Conservation (phyloP, 2,113 vertebrate genomes). For the Myodes glareolus region DNA sequence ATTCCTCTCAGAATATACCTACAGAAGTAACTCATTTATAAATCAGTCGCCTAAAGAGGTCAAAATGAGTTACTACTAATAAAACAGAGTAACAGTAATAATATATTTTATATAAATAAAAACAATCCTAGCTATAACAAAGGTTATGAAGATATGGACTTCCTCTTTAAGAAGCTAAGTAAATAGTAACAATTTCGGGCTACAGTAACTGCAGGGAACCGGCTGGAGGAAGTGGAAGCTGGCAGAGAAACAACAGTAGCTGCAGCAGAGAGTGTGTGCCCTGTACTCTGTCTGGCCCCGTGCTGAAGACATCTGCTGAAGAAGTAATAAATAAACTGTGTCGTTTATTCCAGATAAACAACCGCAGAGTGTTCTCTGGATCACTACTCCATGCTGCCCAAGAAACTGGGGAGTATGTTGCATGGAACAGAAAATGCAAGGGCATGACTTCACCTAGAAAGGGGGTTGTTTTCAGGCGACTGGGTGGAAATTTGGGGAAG, state of each 20-base stretch:
- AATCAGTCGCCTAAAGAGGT: not conserved
- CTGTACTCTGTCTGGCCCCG: not conserved
- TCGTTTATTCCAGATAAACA: not conserved
- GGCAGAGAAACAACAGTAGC: not conserved
- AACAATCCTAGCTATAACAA: not conserved
- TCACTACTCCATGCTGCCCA: not conserved
- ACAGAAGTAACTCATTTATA: not conserved
- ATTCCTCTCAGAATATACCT: not conserved
- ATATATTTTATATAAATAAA: not conserved
- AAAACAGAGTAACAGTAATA: not conserved
- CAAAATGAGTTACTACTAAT: not conserved
- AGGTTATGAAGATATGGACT: not conserved
- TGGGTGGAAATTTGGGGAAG: not conserved
- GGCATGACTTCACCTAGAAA: not conserved
- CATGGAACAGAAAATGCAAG: not conserved
- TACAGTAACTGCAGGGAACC: no score
- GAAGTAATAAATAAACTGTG: no score
- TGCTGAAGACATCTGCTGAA: not conserved
- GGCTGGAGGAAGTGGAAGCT: not conserved
- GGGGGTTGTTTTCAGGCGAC: not conserved
- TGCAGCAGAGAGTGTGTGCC: not conserved
- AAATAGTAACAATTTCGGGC: not conserved
- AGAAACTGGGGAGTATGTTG: not conserved
- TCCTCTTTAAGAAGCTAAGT: not conserved
- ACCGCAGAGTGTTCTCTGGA: not conserved